These are phyloP conservation scores for Nycteola revayana DNA, from an alignment of 2,888 invertebrate genomes.

Conservation along the genomic window DNA sequence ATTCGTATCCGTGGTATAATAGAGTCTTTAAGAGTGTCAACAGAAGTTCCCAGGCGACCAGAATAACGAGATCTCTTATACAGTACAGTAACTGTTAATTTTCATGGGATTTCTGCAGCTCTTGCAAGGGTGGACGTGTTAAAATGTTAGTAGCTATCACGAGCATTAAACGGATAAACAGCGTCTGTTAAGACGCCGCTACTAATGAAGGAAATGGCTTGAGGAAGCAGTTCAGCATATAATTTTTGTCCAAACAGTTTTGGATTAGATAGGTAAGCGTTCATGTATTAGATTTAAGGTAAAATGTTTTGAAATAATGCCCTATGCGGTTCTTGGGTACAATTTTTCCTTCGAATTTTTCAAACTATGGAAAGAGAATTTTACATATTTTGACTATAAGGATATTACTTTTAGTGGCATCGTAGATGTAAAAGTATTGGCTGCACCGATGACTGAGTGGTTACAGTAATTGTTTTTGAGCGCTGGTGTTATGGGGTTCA, in stretches of 20 bases:
- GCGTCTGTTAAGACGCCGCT: slow-evolving; percentile 29
- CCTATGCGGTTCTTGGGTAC: too few relatives aligned
- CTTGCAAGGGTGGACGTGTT: slow-evolving; percentile 35
- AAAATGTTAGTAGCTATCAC: slow-evolving; percentile 47
- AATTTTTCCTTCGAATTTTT: too few relatives aligned
- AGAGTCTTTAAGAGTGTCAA: slow-evolving; percentile 51
- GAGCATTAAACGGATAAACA: slow-evolving; percentile 51
- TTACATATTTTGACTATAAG: too few relatives aligned
- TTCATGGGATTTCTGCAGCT: slow-evolving; percentile 9
- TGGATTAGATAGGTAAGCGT: too few relatives aligned
- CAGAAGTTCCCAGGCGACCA: slow-evolving; percentile 36
- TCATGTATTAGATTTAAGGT: too few relatives aligned
- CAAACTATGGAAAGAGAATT: too few relatives aligned
- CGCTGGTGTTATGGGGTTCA: too few relatives aligned
- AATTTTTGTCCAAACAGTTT: slow-evolving; percentile 22
- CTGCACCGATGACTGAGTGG: too few relatives aligned
- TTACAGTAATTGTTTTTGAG: too few relatives aligned
- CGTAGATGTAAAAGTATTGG: too few relatives aligned
- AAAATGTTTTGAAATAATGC: too few relatives aligned
- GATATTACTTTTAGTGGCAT: too few relatives aligned
- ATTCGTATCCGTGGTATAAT: slow-evolving; percentile 34
- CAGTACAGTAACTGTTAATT: neutral
- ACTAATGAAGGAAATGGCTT: slow-evolving; percentile 48
- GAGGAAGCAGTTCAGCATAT: slow-evolving; percentile 28
- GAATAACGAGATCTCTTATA: slow-evolving; percentile 18